phyloP scores from a whole-genome alignment of 2,113 vertebrate species.

The Gobio gobio region DNA sequence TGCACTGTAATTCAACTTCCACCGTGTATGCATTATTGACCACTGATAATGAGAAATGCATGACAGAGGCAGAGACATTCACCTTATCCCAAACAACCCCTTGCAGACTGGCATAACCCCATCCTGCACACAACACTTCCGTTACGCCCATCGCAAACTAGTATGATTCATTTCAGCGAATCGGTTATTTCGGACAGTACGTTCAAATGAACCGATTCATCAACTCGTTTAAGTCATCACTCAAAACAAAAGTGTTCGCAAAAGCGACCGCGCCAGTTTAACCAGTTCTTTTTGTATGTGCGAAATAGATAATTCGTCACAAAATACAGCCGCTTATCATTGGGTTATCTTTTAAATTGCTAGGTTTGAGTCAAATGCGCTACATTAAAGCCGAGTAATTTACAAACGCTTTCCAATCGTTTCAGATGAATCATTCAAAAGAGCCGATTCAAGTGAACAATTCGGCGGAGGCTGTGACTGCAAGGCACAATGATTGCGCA shows the following conservation, averaged over 20 bases:
- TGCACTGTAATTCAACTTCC: conserved; percentile 40
- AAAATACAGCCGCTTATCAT: background rate
- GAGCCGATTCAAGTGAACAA: background rate
- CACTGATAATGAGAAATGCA: conserved; percentile 33
- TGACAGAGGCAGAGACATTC: conserved; percentile 16
- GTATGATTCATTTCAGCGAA: background rate
- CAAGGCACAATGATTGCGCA: background rate
- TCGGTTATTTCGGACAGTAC: background rate
- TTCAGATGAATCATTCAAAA: background rate
- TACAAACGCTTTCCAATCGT: background rate
- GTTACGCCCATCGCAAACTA: conserved; percentile 37
- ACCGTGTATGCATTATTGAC: conserved; percentile 39
- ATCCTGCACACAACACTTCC: conserved; percentile 35
- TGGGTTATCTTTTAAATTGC: background rate
- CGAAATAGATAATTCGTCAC: background rate
- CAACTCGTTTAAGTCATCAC: background rate
- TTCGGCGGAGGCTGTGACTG: background rate
- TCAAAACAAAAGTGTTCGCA: background rate
- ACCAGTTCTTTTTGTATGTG: background rate
- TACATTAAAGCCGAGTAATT: background rate
- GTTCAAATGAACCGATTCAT: background rate
- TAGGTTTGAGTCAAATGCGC: background rate
- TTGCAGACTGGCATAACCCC: background rate
- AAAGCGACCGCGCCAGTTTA: background rate
- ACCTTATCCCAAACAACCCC: conserved; percentile 28